Evolutionary conservation across 2,888 invertebrate species (phyloP), one percentile per base, ranked within the genome.

Genomic region (Aelia acuminata): DNA sequence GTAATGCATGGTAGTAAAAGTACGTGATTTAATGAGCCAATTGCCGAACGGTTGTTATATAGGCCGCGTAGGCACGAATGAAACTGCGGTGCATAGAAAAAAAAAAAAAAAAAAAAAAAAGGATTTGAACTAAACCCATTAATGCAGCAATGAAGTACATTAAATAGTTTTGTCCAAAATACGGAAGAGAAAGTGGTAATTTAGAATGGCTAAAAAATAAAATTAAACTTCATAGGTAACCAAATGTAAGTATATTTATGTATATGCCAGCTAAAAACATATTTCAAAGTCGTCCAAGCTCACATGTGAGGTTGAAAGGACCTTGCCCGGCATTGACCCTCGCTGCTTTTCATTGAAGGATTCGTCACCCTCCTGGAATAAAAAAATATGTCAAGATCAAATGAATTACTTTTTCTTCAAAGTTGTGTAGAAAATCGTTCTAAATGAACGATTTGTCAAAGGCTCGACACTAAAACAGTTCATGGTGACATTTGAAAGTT

Each of bases 301-400:
- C 53, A 5, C 26, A 26, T 26, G 57, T 13, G 26, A 57, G 26
- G 57, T 57, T 26, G 26, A 26, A n/a, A 26, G 57, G 57, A 57
- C 57, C 57, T 57, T 57, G 57, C 26, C 26, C 26, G 57, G 26
- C 57, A 57, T 57, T 57, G 57, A 57, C 57, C 57, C 57, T 57
- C 26, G 57, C 26, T 4, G 26, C 57, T 57, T 57, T 57, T 57
- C 26, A 26, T 57, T 57, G 11, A 26, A 26, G 57, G 13, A 57
- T 57, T 57, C 57, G 26, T 57, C 57, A 53, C 53, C 26, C 57
- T 57, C 57, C 22, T 57, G 57, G 26, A 26, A 26, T 26, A 26
- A 26, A 57, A 26, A 57, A 57, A 26, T 57, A n/a, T 53, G 53
- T 10, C 53, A 53, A 53, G 53, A 53, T 53, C 53, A n/a, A 53